A percentile compares a stretch with the other conserved stretches of the same genome.
Evolutionary conservation across 2,797 vertebrate species (phyloP).

Genomic region (Schizopygopsis pylzovi): DNA sequence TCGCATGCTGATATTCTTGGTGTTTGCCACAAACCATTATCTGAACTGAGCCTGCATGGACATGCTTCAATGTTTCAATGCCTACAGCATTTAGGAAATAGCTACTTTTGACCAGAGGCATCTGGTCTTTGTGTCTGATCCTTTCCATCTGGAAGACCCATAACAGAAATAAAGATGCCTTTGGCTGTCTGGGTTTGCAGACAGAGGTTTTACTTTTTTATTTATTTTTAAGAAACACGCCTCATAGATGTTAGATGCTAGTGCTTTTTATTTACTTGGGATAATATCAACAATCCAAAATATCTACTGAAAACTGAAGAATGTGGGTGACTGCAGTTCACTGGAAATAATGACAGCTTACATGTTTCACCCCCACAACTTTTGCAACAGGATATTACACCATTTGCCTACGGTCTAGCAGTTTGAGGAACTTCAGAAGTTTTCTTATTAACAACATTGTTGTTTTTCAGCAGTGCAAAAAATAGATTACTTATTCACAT

Average conservation of each 20-base stretch:
- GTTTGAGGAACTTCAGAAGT: constrained; percentile 22
- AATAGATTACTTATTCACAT: neutral
- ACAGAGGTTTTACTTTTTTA: too few species aligned
- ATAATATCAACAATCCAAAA: neutral
- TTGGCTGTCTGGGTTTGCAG: neutral
- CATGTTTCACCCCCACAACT: neutral
- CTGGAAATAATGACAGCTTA: neutral
- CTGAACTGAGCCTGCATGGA: constrained; percentile 6
- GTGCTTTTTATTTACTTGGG: neutral
- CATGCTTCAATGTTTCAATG: constrained; percentile 25
- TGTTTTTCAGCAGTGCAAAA: neutral
- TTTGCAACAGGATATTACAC: constrained; percentile 40
- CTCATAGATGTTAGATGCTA: neutral
- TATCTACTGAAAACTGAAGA: neutral
- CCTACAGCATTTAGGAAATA: constrained; percentile 6
- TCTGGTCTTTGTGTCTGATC: constrained; percentile 10
- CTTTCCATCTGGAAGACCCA: constrained; percentile 18
- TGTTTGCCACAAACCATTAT: neutral
- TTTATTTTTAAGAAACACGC: neutral
- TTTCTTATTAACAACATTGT: neutral
- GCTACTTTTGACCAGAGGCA: constrained; percentile 9
- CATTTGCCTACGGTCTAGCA: neutral
- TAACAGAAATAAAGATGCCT: constrained; percentile 29
- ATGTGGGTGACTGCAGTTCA: neutral
- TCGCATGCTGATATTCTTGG: neutral